Evolutionary conservation across 2,113 vertebrate species (phyloP), one percentile per base, ranked within the genome.

Genomic region (Neolamprologus sp.): DNA sequence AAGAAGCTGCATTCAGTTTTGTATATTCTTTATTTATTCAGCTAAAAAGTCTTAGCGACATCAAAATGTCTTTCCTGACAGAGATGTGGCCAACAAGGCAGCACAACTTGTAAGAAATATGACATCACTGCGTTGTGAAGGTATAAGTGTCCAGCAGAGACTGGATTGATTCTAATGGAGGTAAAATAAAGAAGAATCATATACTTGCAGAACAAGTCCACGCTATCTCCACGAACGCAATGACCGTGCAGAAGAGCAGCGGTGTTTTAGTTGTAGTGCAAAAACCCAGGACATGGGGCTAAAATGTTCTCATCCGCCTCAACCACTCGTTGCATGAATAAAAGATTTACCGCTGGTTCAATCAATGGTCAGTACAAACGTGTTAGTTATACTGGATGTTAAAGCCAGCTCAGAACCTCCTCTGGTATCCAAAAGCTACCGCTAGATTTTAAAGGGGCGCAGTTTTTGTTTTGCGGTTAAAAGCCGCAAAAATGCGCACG

Each of bases 121-220:
- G 57, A 19, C 9, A 33, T 19, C 57, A 33, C 3, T 60, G 28
- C 16, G 0, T 60, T 60, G 57, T 58, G 0, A 1, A 58, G 5
- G 28, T 28, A 30, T 58, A 60, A 63, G 16, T 33, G 28, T 33
- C 28, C 16, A 33, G 16, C 4, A 33, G 0, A 33, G 28, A 33
- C 2, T 0, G 9, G 28, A 7, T 7, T 4, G 58, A 19, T 63
- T 33, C 9, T 33, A 33, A 33, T 11, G 16, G 9, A 63, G 58
- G 28, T 63, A 33, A 0, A 63, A 7, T 63, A 63, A 63, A 63
- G 58, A 19, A 63, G 16, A 63, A 10, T 63, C 16, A 3, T 17
- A 2, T 19, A 63, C 16, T 63, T 19, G 28, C 9, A 1, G 0
- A 63, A 11, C 58, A 60, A 4, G 16, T 19, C 1, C 60, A n/a